A percentile compares a stretch with the other conserved stretches of the same genome.
phyloP scores from a whole-genome alignment of 1,140 invertebrate genomes.

The Drosophila lini region DNA sequence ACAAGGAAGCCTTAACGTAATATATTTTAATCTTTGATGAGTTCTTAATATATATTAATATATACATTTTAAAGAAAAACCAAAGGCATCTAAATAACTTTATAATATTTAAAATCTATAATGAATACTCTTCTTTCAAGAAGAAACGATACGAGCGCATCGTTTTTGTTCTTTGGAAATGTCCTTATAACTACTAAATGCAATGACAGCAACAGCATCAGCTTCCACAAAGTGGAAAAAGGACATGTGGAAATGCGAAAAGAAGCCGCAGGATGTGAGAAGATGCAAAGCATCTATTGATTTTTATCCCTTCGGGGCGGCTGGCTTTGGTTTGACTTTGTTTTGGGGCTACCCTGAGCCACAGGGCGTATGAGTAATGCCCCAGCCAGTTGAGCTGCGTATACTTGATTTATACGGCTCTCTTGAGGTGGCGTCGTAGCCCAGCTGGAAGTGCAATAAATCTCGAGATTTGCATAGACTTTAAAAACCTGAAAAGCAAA shows the following conservation, averaged over 20 bases:
- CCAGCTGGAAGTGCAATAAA: slow-evolving; percentile 26
- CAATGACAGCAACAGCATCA: slow-evolving; percentile 39
- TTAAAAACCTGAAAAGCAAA: slow-evolving; percentile 34
- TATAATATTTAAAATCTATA: not conserved
- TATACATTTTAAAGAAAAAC: not conserved
- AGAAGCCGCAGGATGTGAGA: slow-evolving; percentile 43
- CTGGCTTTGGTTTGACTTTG: slow-evolving; percentile 32
- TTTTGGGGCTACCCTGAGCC: slow-evolving; percentile 27
- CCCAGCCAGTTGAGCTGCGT: slow-evolving; percentile 16
- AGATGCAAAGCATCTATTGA: slow-evolving; percentile 67
- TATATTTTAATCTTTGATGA: not conserved
- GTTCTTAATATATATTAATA: no score
- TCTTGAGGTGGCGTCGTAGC: not conserved
- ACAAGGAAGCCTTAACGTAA: not conserved
- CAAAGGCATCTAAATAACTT: not conserved
- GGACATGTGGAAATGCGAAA: slow-evolving; percentile 33
- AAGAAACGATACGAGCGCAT: no score
- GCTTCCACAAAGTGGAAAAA: slow-evolving; percentile 35
- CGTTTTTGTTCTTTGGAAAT: slow-evolving; percentile 4
- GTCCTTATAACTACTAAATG: slow-evolving; percentile 30
- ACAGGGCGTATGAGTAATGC: slow-evolving; percentile 68
- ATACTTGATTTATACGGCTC: slow-evolving; percentile 48
- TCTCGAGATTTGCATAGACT: slow-evolving; percentile 26
- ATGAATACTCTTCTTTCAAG: rapidly evolving
- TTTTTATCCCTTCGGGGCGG: slow-evolving; percentile 57